Evolutionary conservation across 2,797 vertebrate species (phyloP).

Genomic region (Anguilla pacifica): DNA sequence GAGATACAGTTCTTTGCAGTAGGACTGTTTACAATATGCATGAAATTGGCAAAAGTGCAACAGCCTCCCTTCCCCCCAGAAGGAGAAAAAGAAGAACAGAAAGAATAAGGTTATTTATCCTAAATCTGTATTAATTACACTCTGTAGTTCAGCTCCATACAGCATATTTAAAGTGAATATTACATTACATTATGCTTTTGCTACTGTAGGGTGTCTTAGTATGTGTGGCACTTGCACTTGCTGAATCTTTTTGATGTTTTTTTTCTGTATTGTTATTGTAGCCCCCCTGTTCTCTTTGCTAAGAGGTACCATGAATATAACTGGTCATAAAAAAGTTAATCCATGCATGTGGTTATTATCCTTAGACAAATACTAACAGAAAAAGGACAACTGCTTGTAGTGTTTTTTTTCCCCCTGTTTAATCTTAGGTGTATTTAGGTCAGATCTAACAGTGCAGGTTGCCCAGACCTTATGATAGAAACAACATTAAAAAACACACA

Average conservation of each 20-base stretch:
- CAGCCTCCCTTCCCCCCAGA: not conserved
- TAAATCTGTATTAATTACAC: not conserved
- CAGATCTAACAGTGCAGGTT: slow-evolving; percentile 76
- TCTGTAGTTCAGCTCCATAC: not conserved
- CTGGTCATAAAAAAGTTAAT: not conserved
- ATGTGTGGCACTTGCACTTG: not conserved
- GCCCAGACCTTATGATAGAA: slow-evolving; percentile 70
- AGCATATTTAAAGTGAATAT: not conserved
- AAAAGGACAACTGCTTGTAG: slow-evolving; percentile 69
- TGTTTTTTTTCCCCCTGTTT: slow-evolving; percentile 60
- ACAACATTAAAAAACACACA: slow-evolving; percentile 61
- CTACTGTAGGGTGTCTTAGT: not conserved
- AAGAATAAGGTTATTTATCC: not conserved
- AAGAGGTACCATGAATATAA: not conserved
- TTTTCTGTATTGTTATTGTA: not conserved
- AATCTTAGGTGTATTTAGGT: slow-evolving; percentile 80
- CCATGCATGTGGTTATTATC: slow-evolving; percentile 21
- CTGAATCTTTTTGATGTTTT: not conserved
- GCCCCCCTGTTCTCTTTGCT: not conserved
- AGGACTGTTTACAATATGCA: not conserved
- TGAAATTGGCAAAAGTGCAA: not conserved
- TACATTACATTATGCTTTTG: no score
- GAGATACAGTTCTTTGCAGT: not conserved
- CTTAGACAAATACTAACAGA: slow-evolving; percentile 69
- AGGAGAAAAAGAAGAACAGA: not conserved